A percentile compares a stretch with the other conserved stretches of the same genome.
Conservation (phyloP, 35 echinoderm and acorn worm genomes). For the Apostichopus parvimensis region DNA sequence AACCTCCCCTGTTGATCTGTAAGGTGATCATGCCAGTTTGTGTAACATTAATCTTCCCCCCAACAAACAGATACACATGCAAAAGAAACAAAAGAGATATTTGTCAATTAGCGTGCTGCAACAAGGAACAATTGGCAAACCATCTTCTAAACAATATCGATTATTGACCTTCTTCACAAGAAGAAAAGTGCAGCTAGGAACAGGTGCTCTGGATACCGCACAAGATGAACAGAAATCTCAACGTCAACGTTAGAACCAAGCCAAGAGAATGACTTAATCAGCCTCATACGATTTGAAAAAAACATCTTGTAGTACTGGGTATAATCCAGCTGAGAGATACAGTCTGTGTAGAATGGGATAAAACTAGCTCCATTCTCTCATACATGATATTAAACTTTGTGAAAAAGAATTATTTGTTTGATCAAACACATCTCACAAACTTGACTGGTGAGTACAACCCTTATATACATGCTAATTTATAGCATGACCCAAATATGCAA, state of each 20-base stretch:
- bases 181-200: background rate
- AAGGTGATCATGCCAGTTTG: background rate
- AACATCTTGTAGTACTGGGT: background rate
- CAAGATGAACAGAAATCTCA: background rate
- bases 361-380: too few species aligned
- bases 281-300: background rate
- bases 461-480: too few species aligned
- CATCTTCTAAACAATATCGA: background rate
- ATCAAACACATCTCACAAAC: too few species aligned
- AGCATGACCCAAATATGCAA: too few species aligned
- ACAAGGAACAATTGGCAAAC: background rate
- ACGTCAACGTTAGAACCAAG: too few species aligned
- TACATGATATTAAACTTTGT: too few species aligned
- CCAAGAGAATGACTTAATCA: background rate
- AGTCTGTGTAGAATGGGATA: too few species aligned
- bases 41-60: conserved; percentile 6
- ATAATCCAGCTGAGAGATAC: background rate
- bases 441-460: too few species aligned
- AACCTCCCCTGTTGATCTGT: background rate
- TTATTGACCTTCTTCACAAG: background rate
- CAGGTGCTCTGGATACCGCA: conserved; percentile 6
- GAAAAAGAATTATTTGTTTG: too few species aligned
- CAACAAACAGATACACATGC: background rate
- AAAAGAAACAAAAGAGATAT: background rate
- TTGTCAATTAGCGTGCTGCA: background rate